Base-by-base conservation (phyloP, 1,140 invertebrate species). In the Zaprionus taronus region DNA sequence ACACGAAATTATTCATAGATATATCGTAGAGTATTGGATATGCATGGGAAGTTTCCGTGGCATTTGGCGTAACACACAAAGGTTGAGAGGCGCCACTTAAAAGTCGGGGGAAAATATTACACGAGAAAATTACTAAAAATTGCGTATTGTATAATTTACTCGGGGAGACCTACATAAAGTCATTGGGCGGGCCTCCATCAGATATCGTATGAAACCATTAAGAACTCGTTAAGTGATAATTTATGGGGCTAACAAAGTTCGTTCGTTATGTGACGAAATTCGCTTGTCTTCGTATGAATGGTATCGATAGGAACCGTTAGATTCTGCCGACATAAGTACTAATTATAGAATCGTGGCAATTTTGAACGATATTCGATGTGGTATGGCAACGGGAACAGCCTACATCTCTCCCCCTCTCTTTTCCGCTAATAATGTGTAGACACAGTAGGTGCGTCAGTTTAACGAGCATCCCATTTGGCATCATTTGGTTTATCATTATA, bases 21-120 rank as follows among this genome's bases (percentile, higher is more conserved):
- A 34, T 34, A 34, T 34, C 31, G 31, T 9, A 11, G 9, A 11
- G 31, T 67, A 57, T 47, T 17, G 41, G 64, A 73, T 72, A 34
- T 44, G 60, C 34, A 24, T 76, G 73, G 55, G 73, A 76, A 71
- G 31, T 68, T 72, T 56, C 26, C 53, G 53, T 28, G 47, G 51
- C 38, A 57, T 56, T 57, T 62, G 34, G 6, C 41, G 47, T 22
- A 51, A 51, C 9, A 51, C 20, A 22, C 4, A 57, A 65, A 57
- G 34, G 70, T 67, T 22, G 26, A 41, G 31, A 34, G 22, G 31
- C 58, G 31, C 58, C 24, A 56, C 24, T 62, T 36, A 24, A 67
- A 31, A 28, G n/a, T n/a, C 11, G 24, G 49, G 49, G 22, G 14
- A n/a, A 31, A 15, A 66, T 57, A 57, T 24, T 67, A 31, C 31